phyloP scores from a whole-genome alignment of 2,888 invertebrate species.

The Brenthis hecate region DNA sequence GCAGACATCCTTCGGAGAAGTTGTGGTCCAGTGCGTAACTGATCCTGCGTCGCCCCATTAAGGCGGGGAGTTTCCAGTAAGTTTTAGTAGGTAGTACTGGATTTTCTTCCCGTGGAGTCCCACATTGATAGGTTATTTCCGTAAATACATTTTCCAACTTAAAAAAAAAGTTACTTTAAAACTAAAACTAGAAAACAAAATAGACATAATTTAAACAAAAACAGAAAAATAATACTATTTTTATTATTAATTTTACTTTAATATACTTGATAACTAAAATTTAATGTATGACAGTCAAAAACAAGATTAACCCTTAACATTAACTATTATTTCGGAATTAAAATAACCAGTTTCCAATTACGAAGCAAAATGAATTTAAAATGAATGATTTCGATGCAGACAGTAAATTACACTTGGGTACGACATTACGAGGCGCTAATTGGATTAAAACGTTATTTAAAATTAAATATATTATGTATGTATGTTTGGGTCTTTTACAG shows the following conservation, averaged over 20 bases:
- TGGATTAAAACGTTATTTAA: conserved; percentile 28
- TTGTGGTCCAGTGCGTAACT: too few relatives aligned
- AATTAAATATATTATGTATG: conserved; percentile 2
- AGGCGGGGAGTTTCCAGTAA: too few relatives aligned
- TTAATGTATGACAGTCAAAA: conserved; percentile 12
- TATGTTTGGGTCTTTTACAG: conserved; percentile 1
- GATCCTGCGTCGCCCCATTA: too few relatives aligned
- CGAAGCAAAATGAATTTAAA: conserved; percentile 19
- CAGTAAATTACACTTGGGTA: conserved; percentile 29
- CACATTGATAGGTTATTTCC: too few relatives aligned
- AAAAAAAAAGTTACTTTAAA: too few relatives aligned
- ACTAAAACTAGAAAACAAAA: too few relatives aligned
- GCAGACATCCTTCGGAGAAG: too few relatives aligned
- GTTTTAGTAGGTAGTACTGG: too few relatives aligned
- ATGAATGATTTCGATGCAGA: conserved; percentile 29
- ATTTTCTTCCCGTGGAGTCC: too few relatives aligned
- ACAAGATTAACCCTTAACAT: not conserved
- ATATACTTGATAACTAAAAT: not conserved
- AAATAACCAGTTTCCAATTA: conserved; percentile 25
- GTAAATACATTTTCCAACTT: too few relatives aligned
- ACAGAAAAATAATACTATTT: too few relatives aligned
- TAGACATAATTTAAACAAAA: too few relatives aligned
- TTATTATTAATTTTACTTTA: not conserved
- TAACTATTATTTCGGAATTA: conserved; percentile 19
- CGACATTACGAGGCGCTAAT: conserved; percentile 29